Evolutionary conservation across 2,797 vertebrate species (phyloP).

Genomic region (Melanotaenia trifasciata): DNA sequence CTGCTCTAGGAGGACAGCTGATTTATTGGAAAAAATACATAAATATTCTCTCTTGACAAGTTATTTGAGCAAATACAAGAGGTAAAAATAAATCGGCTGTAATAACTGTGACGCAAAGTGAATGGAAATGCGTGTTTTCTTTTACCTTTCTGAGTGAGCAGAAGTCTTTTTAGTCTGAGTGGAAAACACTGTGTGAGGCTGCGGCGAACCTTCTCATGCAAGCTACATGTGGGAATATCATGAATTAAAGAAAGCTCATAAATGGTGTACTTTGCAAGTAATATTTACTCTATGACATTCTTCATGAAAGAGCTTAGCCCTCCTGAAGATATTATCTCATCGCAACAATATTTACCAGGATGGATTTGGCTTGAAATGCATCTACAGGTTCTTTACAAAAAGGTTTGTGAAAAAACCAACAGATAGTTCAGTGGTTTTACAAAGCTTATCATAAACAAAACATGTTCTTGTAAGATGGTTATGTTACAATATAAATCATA

Average conservation of each 20-base stretch:
- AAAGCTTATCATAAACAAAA: slow-evolving; percentile 1
- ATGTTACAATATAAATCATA: slow-evolving; percentile 3
- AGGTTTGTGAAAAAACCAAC: background rate
- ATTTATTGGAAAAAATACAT: background rate
- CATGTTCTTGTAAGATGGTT: background rate
- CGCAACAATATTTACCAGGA: slow-evolving; percentile 8
- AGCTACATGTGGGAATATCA: background rate
- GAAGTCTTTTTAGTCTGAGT: background rate
- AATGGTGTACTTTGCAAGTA: slow-evolving; percentile 4
- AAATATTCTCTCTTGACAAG: background rate
- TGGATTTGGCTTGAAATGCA: slow-evolving; percentile 12
- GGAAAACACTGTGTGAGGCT: background rate
- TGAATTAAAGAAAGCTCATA: slow-evolving; percentile 9
- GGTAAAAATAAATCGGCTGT: slow-evolving; percentile 1
- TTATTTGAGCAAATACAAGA: background rate
- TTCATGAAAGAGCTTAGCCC: background rate
- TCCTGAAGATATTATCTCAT: background rate
- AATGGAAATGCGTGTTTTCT: slow-evolving; percentile 1
- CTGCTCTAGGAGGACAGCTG: background rate
- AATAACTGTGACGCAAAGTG: background rate
- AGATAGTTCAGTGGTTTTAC: slow-evolving; percentile 4
- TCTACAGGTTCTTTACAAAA: slow-evolving; percentile 6
- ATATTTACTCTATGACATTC: slow-evolving; percentile 13
- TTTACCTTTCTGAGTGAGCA: background rate
- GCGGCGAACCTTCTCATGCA: background rate